Percentiles rank a stretch among this genome's conserved stretches.
Evolutionary conservation across 2,888 invertebrate genomes (phyloP).

Genomic region (Agrotis exclamationis): DNA sequence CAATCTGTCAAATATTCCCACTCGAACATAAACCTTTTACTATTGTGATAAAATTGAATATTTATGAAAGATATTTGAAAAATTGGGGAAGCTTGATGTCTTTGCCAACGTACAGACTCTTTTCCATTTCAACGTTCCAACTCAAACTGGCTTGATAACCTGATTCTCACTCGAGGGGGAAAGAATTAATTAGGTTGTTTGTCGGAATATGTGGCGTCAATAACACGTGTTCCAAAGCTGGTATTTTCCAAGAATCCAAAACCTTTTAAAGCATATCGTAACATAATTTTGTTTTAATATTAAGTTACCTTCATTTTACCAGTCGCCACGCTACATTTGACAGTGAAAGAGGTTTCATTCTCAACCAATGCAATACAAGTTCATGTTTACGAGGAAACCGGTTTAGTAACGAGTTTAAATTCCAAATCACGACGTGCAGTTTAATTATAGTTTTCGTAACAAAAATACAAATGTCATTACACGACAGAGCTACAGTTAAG

Average conservation of each 20-base stretch:
- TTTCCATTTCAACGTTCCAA: not conserved
- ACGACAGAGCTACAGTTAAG: constrained; percentile 50
- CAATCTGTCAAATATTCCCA: no score
- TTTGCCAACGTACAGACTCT: not conserved
- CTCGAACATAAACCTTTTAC: no score
- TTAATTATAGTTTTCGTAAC: constrained; percentile 35
- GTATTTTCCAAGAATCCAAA: constrained; percentile 9
- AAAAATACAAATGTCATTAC: constrained; percentile 48
- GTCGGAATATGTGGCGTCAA: constrained; percentile 12
- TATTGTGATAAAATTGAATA: no score
- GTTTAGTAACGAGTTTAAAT: constrained; percentile 12
- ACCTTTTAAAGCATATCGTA: not conserved
- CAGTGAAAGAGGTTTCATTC: constrained; percentile 14
- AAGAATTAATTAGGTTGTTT: constrained; percentile 12
- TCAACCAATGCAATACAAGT: not conserved
- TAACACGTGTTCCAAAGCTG: constrained; percentile 15
- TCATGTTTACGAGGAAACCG: constrained; percentile 27
- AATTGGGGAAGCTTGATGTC: no score
- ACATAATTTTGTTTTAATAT: not conserved
- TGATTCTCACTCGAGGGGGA: constrained; percentile 2
- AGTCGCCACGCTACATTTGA: not conserved
- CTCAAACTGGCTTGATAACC: constrained; percentile 13
- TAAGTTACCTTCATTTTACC: not conserved
- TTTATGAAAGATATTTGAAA: no score
- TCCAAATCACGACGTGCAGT: constrained; percentile 8